These are phyloP conservation scores for Sakesphorus luctuosus DNA, from an alignment of 2,113 vertebrate species.

Conservation along the genomic window DNA sequence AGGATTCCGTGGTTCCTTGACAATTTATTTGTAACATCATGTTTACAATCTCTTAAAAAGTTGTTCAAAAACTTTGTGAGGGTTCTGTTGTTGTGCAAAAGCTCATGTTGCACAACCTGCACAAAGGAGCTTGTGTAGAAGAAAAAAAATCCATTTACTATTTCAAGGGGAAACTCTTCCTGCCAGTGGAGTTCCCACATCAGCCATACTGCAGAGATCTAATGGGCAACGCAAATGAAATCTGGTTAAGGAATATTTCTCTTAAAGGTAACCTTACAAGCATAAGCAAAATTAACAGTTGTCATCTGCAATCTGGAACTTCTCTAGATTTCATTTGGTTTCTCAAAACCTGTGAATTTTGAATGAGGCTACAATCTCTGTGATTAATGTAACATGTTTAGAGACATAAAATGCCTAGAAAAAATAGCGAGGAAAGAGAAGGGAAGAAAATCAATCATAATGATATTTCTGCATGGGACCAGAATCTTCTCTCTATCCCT, in stretches of 20 bases:
- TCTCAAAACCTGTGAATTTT: background rate
- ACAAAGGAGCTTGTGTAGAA: background rate
- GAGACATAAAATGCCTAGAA: background rate
- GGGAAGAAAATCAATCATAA: background rate
- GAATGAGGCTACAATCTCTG: background rate
- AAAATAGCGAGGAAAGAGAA: background rate
- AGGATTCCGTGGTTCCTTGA: background rate
- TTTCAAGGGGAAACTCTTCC: background rate
- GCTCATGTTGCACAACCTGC: background rate
- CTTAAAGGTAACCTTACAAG: background rate
- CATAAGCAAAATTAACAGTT: slow-evolving; percentile 7
- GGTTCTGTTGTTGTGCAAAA: background rate
- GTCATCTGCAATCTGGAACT: background rate
- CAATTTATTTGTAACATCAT: fast-evolving
- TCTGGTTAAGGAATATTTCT: background rate
- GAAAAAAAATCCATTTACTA: background rate
- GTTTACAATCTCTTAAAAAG: background rate
- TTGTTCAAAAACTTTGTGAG: background rate
- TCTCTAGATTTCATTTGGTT: background rate
- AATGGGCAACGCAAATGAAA: background rate
- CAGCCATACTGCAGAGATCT: background rate
- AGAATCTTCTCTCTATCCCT: background rate
- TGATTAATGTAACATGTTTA: background rate
- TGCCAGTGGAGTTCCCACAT: background rate
- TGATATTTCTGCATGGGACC: background rate